Conservation (phyloP, 2,113 vertebrate species). For the Halcyon malimbica region DNA sequence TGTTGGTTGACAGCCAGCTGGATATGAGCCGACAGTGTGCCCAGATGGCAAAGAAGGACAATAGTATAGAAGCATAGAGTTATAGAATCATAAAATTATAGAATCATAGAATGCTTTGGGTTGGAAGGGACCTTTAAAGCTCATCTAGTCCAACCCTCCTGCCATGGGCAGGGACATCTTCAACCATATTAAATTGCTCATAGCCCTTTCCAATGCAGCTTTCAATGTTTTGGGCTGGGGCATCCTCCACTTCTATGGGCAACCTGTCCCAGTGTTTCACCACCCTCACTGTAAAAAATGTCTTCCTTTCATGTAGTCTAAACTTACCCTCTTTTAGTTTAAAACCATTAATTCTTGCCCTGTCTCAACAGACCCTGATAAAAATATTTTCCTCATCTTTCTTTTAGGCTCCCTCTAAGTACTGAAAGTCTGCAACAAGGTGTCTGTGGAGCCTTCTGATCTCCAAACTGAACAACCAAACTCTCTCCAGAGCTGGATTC, state of each 20-base stretch:
- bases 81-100: neutral
- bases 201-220: neutral
- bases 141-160: neutral
- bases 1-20: neutral
- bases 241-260: neutral
- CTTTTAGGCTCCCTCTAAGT: neutral
- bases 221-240: neutral
- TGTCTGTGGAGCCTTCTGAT: neutral
- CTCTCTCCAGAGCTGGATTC: neutral
- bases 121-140: neutral
- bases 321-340: neutral
- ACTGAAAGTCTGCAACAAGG: neutral
- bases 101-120: neutral
- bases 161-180: no score
- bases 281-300: neutral
- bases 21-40: neutral
- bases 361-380: neutral
- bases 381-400: neutral
- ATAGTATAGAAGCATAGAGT: neutral
- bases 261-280: neutral
- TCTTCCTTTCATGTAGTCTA: neutral
- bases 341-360: neutral
- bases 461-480: neutral
- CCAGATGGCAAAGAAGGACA: neutral
- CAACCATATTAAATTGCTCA: neutral